Conservation (phyloP, 2,888 invertebrate species). For the Antheraea assamensis region DNA sequence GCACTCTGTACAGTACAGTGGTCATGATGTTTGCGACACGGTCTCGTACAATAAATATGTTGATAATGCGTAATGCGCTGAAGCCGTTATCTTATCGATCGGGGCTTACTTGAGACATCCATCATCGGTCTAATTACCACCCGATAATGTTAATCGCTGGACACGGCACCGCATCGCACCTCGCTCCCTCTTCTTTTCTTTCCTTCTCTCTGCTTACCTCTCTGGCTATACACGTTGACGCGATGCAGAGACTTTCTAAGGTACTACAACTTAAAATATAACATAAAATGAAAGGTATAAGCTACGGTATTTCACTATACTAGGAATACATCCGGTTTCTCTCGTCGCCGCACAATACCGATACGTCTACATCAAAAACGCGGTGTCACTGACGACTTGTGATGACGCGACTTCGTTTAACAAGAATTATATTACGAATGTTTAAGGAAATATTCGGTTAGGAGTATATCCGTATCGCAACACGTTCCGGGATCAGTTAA, state of each 20-base stretch:
- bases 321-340: neutral
- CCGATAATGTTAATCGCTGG: slow-evolving; percentile 41
- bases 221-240: too few relatives aligned
- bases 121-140: slow-evolving; percentile 73
- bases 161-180: slow-evolving; percentile 2
- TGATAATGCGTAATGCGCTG: slow-evolving; percentile 23
- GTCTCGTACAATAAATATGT: slow-evolving; percentile 18
- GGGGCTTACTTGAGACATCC: slow-evolving; percentile 72
- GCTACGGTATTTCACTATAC: neutral
- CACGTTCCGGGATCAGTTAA: neutral
- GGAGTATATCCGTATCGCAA: neutral
- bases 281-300: neutral
- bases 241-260: too few relatives aligned
- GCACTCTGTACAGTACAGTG: neutral
- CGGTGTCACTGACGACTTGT: neutral
- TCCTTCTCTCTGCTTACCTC: neutral
- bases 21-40: neutral
- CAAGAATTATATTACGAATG: neutral
- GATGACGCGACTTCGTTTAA: neutral
- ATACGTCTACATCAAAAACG: neutral
- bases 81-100: slow-evolving; percentile 55
- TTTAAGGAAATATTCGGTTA: neutral
- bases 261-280: too few relatives aligned
- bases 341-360: neutral
- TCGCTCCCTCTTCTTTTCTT: neutral